phyloP scores from a whole-genome alignment of 1,140 invertebrate species.

The Zaprionus ornatus region DNA sequence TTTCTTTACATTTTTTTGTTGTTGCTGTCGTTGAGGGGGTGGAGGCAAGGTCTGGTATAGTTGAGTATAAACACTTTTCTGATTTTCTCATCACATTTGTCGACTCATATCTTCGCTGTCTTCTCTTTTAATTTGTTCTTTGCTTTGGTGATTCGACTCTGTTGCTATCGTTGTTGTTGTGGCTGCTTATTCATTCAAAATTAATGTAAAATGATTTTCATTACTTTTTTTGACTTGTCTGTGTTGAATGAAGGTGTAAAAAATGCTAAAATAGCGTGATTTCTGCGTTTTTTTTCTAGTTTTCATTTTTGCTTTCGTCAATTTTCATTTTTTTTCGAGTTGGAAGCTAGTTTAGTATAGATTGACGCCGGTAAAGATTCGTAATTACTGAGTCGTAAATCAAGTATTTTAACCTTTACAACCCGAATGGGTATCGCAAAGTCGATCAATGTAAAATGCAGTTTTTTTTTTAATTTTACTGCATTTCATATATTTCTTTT shows the following conservation, averaged over 20 bases:
- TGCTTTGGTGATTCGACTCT: not conserved
- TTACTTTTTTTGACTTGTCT: slow-evolving; percentile 11
- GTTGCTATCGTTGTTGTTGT: not conserved
- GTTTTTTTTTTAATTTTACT: not conserved
- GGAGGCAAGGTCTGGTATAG: not conserved
- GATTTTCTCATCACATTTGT: slow-evolving; percentile 25
- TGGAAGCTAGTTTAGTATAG: not conserved
- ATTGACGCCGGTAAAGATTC: no score
- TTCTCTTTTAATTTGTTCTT: slow-evolving; percentile 23
- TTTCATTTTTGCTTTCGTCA: not conserved
- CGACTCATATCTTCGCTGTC: slow-evolving; percentile 19
- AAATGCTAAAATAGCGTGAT: slow-evolving; percentile 24
- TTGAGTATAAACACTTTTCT: slow-evolving; percentile 4
- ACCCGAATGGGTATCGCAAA: not conserved
- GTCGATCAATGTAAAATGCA: not conserved
- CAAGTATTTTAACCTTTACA: no score
- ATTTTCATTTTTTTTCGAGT: not conserved
- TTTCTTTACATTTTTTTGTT: slow-evolving; percentile 33
- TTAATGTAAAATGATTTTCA: slow-evolving; percentile 32
- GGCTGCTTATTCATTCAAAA: slow-evolving; percentile 34
- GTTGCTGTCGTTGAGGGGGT: not conserved
- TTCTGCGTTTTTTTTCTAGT: not conserved
- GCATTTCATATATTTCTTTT: not conserved
- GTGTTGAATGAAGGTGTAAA: slow-evolving; percentile 38
- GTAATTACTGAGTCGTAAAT: no score